Conservation (phyloP, 2,113 vertebrate species). For the Rynchops niger region DNA sequence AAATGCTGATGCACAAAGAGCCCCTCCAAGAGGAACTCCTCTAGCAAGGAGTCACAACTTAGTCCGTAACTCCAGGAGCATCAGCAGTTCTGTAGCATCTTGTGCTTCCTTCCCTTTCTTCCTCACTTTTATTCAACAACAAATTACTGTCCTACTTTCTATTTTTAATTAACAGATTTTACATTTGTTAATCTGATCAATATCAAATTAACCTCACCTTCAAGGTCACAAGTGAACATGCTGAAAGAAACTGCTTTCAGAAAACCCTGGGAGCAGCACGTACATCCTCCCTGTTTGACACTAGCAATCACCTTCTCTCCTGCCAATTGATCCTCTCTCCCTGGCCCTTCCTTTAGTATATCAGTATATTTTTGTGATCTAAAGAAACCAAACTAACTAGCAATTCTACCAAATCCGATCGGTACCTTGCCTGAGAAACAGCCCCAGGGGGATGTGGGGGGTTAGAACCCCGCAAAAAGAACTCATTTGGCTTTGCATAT, state of each 20-base stretch:
- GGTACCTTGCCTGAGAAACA: background rate
- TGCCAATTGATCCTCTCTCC: background rate
- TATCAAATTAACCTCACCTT: slow-evolving; percentile 68
- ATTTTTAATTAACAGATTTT: slow-evolving; percentile 63
- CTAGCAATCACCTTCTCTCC: background rate
- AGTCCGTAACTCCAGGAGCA: background rate
- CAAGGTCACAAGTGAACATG: slow-evolving; percentile 30
- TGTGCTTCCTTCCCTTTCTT: background rate
- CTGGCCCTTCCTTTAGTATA: background rate
- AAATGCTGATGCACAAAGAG: background rate
- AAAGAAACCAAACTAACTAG: background rate
- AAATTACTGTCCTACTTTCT: background rate
- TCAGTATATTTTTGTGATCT: background rate
- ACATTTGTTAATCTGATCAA: slow-evolving; percentile 67
- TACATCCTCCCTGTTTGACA: background rate
- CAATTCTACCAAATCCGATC: background rate
- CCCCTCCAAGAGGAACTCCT: background rate
- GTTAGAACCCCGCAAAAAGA: background rate
- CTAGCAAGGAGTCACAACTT: background rate
- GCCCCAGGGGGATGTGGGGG: background rate
- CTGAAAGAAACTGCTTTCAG: background rate
- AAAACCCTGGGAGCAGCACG: background rate
- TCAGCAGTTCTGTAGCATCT: background rate
- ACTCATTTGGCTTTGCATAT: background rate
- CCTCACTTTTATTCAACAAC: slow-evolving; percentile 26